Evolutionary conservation across 2,888 invertebrate genomes (phyloP).

Genomic region (Acheta domesticus): DNA sequence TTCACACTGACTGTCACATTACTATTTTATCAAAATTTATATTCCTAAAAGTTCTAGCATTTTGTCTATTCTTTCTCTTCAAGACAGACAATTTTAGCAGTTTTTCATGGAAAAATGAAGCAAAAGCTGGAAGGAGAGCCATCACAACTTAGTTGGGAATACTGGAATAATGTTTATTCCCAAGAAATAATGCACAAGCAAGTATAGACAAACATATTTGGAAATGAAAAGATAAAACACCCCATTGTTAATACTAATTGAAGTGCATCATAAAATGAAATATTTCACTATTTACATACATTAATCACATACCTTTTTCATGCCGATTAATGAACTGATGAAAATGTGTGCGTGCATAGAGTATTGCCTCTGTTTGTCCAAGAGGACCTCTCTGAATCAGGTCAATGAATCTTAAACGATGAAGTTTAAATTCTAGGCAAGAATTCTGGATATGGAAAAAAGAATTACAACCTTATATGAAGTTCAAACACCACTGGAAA

Average conservation of each 20-base stretch:
- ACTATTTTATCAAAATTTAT: too few species aligned
- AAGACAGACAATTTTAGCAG: too few species aligned
- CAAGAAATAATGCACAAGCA: too few species aligned
- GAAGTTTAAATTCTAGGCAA: constrained; percentile 75
- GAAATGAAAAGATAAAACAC: background rate
- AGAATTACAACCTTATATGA: background rate
- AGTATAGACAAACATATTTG: background rate
- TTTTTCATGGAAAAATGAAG: too few species aligned
- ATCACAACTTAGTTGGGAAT: too few species aligned
- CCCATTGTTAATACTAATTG: background rate
- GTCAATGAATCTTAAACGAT: constrained; percentile 75
- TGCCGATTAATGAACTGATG: constrained; percentile 73
- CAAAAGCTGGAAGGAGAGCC: too few species aligned
- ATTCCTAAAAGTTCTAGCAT: too few species aligned
- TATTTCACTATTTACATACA: background rate
- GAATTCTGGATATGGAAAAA: constrained; percentile 51
- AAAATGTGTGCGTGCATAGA: constrained; percentile 81
- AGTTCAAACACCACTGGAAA: too few species aligned
- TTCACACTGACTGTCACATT: too few species aligned
- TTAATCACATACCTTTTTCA: constrained; percentile 60
- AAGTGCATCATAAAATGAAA: background rate
- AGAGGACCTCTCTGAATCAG: constrained; percentile 61
- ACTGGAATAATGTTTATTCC: too few species aligned
- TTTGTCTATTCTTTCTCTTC: too few species aligned
- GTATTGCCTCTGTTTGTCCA: constrained; percentile 78